phyloP scores from a whole-genome alignment of 2,797 vertebrate species.

The Sebastes jordani region DNA sequence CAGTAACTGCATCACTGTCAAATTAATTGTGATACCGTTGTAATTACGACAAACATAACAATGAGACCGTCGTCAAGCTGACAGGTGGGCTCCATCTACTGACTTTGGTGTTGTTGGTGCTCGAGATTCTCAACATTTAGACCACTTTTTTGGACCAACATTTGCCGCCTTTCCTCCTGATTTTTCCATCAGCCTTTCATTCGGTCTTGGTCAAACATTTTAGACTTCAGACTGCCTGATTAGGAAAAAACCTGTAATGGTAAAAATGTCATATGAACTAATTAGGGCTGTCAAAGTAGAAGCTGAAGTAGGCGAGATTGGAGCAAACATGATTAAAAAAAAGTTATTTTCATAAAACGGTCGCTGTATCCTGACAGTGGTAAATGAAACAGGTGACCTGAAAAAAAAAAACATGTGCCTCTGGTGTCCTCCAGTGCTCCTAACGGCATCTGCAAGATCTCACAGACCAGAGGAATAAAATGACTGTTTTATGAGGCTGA shows the following conservation, averaged over 20 bases:
- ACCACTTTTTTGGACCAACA: neutral
- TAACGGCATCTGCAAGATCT: too few relatives aligned
- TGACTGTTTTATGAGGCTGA: neutral
- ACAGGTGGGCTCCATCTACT: neutral
- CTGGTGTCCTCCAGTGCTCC: too few relatives aligned
- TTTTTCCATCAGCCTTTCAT: neutral
- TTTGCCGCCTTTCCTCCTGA: neutral
- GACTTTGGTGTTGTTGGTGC: neutral
- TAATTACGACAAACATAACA: slow-evolving; percentile 5
- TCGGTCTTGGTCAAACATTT: neutral
- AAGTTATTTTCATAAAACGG: too few relatives aligned
- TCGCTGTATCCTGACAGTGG: too few relatives aligned
- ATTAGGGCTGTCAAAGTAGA: too few relatives aligned
- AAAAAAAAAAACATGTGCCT: too few relatives aligned
- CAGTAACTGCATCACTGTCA: neutral
- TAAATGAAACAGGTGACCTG: rapidly evolving
- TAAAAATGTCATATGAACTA: neutral
- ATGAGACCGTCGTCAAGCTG: neutral
- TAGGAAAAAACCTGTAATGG: rapidly evolving
- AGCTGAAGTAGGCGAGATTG: too few relatives aligned
- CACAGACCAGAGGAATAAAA: too few relatives aligned
- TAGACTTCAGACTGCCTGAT: neutral
- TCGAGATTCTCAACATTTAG: neutral
- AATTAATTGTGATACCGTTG: neutral
- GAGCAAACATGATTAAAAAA: too few relatives aligned